Base-by-base conservation (phyloP, 1,140 invertebrate species). In the Phocides pigmalion region DNA sequence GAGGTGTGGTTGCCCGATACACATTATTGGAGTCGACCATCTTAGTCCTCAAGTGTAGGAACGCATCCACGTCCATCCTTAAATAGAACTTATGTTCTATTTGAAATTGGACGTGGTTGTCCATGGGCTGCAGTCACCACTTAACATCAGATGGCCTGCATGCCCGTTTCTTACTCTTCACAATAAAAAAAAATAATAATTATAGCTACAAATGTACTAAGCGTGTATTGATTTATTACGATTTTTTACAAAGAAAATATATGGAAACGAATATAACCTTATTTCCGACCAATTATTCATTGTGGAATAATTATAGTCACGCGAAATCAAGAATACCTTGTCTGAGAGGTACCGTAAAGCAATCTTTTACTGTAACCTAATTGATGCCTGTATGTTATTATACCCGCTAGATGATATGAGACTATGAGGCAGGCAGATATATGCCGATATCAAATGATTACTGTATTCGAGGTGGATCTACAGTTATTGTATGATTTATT, bases 261-360 rank as follows among this genome's bases (percentile, higher is more conserved):
- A 28, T 49, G 46, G 20, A 25, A 49, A 25, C 46, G 22, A n/a
- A 59, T 59, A 25, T 47, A 42, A 47, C 54, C 42, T 16, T 59
- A 47, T 59, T 59, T 47, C 25, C 16, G 47, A 3, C 15, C 56
- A 59, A 59, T 47, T 42, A 58, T 59, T 35, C 25, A 28, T 47
- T 42, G 28, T 47, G 42, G 42, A 20, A 47, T 37, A 47, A 59
- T 59, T 59, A 47, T n/a, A 32, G 28, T 47, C 56, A 46, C 42
- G 56, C 56, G 16, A 59, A 37, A 35, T 47, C 22, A 47, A 59
- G 41, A 58, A 58, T 37, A 32, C 3, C 14, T 32, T 58, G 19
- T 54, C 41, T 25, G n/a, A n/a, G 12, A 37, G 0, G 14, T 39
- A 20, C 53, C 22, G 53, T 42, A 58, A 32, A 46, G 11, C 15